These are phyloP conservation scores for Julus scandinavius DNA, from an alignment of 2,888 invertebrate species.

Conservation along the genomic window DNA sequence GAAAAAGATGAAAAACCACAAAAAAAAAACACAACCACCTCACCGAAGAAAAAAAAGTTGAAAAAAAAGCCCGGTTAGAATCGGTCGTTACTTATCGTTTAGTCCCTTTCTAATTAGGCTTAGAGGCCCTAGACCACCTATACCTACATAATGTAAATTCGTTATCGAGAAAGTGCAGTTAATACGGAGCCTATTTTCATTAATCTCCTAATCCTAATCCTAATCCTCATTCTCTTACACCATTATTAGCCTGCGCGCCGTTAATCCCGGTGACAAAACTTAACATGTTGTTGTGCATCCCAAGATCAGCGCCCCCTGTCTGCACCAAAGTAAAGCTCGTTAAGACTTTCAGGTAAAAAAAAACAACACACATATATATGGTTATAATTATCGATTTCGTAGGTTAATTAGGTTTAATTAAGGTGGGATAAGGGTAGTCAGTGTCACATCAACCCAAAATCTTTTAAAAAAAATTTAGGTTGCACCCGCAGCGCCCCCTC, in stretches of 20 bases:
- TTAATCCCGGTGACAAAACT: background rate
- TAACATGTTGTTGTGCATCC: no score
- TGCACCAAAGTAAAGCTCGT: background rate
- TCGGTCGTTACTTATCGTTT: background rate
- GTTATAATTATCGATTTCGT: background rate
- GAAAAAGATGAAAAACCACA: background rate
- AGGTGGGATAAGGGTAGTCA: background rate
- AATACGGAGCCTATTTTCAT: background rate
- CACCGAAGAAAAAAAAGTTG: no score
- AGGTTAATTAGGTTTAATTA: background rate
- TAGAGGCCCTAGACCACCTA: background rate
- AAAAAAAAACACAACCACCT: background rate
- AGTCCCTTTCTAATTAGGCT: background rate
- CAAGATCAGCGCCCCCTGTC: background rate
- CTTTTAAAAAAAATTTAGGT: no score
- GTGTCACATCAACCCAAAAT: background rate
- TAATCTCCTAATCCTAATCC: background rate
- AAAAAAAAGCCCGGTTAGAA: background rate
- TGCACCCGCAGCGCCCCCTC: no score
- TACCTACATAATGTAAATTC: background rate
- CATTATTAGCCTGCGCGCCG: background rate
- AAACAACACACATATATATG: no score
- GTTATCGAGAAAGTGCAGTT: constrained; percentile 2
- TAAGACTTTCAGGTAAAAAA: background rate
- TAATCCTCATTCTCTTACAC: background rate